Base-by-base conservation (phyloP, 2,113 vertebrate genomes). In the Phaethornis superciliosus region DNA sequence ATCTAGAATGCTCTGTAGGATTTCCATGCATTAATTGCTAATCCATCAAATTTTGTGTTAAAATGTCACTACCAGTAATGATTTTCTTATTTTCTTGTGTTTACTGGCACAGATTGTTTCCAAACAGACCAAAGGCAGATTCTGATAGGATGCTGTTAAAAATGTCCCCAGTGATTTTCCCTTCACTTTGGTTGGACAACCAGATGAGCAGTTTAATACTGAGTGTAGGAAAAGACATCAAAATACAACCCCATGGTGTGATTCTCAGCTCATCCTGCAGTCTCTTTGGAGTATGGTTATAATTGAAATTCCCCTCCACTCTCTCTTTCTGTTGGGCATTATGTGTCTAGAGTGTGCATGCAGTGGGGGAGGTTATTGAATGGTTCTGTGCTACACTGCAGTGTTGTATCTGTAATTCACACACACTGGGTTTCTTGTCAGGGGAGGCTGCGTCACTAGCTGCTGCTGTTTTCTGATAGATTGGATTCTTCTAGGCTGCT, bases 361-460 rank as follows among this genome's bases (percentile, higher is more conserved):
- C 76, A 8, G 71, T 86, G 88, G 85, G 64, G 76, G 93, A 81
- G 76, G 68, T 81, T 91, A 58, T 15, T 84, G 92, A 90, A 67
- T 37, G 81, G 33, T 89, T 49, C 49, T 70, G 84, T 81, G 86
- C 93, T 74, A 90, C 82, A 67, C 77, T 93, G 89, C 94, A 85
- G 74, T 37, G 35, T 79, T 93, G 89, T 93, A 93, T 88, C 84
- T 76, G 67, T 81, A 94, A 77, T 84, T 95, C 80, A 76, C 90
- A 83, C 76, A 88, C 77, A 79, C 81, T 77, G 81, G 69, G 37
- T 91, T 96, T 89, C 76, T 86, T 88, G 88, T 95, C 77, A 67
- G 49, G 56, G 70, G 33, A 85, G 69, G 88, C 89, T 96, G 96
- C 97, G 82, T 96, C 94, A 97, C 86, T 55, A 65, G 71, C 89